Evolutionary conservation across 2,113 vertebrate genomes (phyloP), one percentile per base, ranked within the genome.

Genomic region (Oreocharis arfaki): DNA sequence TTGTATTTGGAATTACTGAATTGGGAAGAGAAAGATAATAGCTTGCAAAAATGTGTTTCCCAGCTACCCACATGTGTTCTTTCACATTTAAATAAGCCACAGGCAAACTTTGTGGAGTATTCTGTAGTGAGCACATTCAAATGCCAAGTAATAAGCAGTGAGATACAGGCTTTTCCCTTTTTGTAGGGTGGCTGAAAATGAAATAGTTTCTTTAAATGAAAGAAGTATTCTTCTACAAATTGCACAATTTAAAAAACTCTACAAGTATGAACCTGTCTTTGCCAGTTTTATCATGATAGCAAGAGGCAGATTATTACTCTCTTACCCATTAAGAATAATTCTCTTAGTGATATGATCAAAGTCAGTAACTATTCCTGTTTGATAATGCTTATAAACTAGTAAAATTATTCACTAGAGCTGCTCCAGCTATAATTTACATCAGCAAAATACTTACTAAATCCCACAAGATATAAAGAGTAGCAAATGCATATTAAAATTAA

Each of bases 71-170:
- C 87, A 86, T 94, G 92, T 95, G 88, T 93, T 94, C 95, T 89
- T 97, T 93, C 95, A 95, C 87, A 96, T 94, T 96, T 91, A 96
- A 96, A 97, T 88, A 91, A 96, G 89, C 91, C 92, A 96, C 82
- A 87, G 89, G 92, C 90, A 96, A 96, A 94, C 90, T 91, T 89
- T 9, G 65, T 75, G 27, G 55, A 73, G 35, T 64, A 68, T 91
- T 96, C 82, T 93, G 61, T 64, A 93, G 82, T 15, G 55, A 90
- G 46, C 46, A 71, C 69, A 85, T 91, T 91, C 78, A 71, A 93
- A 63, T 46, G 21, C 57, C 73, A 84, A 95, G 80, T 68, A 94
- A 95, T 80, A 94, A 91, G 77, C 81, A 87, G 57, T 12, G 81
- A 90, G 91, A 87, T 11, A 35, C 32, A n/a, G 13, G 18, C 16